Evolutionary conservation across 2,113 vertebrate genomes (phyloP).

Genomic region (Lophotis ruficrista): DNA sequence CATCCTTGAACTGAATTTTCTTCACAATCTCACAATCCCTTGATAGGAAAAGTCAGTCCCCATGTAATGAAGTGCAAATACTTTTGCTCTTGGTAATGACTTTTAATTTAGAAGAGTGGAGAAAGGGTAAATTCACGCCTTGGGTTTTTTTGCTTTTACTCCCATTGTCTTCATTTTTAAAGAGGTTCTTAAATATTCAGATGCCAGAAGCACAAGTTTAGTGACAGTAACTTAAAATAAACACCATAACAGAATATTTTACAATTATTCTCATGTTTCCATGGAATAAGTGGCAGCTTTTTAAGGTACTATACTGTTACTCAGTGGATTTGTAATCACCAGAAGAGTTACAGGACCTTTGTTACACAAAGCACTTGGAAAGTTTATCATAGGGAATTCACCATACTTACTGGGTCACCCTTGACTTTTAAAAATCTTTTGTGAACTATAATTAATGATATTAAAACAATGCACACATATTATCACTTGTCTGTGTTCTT

Average conservation of each 20-base stretch:
- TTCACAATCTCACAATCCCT: background rate
- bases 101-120: background rate
- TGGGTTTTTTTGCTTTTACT: background rate
- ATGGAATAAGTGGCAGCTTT: background rate
- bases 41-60: background rate
- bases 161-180: background rate
- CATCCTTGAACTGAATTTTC: conserved; percentile 23
- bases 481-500: background rate
- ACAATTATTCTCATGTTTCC: background rate
- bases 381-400: background rate
- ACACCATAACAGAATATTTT: background rate
- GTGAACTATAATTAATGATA: background rate
- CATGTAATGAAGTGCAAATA: background rate
- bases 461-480: background rate
- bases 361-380: background rate
- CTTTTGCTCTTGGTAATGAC: background rate
- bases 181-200: background rate
- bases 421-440: conserved; percentile 2
- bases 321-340: background rate
- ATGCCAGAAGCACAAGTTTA: background rate
- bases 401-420: background rate
- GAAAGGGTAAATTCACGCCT: background rate
- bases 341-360: background rate
- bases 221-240: background rate
- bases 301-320: background rate